Conservation (phyloP, 2,888 invertebrate species). For the Xestoiulus laeticollis region DNA sequence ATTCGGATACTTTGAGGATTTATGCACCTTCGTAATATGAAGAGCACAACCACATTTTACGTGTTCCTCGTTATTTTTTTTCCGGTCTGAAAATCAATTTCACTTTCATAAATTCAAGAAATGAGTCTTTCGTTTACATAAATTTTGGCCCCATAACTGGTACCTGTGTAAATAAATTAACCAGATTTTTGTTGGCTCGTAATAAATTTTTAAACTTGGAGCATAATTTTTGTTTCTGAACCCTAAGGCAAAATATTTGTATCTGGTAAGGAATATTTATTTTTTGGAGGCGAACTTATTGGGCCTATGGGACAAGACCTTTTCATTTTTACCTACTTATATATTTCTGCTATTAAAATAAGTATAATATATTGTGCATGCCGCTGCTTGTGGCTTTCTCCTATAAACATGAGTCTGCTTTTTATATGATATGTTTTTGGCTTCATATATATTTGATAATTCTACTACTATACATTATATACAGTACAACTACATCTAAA, state of each 20-base stretch:
- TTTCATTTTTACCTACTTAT: neutral
- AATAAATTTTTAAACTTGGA: neutral
- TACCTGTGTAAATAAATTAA: neutral
- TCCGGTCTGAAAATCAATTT: neutral
- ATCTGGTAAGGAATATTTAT: neutral
- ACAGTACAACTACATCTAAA: too few species aligned
- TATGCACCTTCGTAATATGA: neutral
- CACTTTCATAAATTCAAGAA: slow-evolving; percentile 1
- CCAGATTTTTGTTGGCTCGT: slow-evolving; percentile 3
- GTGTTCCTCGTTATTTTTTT: slow-evolving; percentile 5
- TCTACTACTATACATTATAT: too few species aligned
- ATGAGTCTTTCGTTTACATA: neutral
- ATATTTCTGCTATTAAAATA: neutral
- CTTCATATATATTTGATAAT: too few species aligned
- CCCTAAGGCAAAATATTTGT: neutral
- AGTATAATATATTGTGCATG: neutral
- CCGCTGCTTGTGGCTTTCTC: neutral
- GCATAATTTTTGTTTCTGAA: slow-evolving; percentile 7
- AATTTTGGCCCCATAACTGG: neutral
- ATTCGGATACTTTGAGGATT: neutral
- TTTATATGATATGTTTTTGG: too few species aligned
- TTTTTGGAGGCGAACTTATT: neutral
- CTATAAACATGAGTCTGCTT: neutral
- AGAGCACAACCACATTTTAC: neutral
- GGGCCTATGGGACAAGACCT: neutral